Percentiles rank a stretch among this genome's conserved stretches.
Conservation (phyloP, 2,888 invertebrate genomes). For the Cryptus armator region DNA sequence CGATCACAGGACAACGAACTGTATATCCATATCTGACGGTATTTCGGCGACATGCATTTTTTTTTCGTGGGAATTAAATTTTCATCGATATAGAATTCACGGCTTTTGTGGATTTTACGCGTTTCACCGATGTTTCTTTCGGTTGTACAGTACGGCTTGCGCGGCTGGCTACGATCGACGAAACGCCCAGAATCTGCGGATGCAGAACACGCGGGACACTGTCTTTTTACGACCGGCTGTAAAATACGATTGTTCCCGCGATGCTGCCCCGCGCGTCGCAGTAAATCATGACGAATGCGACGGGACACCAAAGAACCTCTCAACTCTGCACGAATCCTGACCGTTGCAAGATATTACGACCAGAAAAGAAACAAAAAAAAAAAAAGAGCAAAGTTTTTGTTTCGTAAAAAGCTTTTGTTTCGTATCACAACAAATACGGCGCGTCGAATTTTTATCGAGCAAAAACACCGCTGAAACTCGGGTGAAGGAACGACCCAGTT, state of each 20-base stretch:
- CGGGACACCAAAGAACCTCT: constrained; percentile 32
- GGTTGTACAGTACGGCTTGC: background rate
- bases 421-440: no score
- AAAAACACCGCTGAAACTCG: background rate
- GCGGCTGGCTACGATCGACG: constrained; percentile 27
- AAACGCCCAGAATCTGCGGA: constrained; percentile 15
- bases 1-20: constrained; percentile 14
- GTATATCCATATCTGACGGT: background rate
- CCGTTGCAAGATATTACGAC: constrained; percentile 17
- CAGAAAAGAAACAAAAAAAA: constrained; percentile 25
- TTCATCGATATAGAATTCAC: background rate
- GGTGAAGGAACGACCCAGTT: background rate
- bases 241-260: constrained; percentile 58
- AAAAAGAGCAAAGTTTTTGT: background rate
- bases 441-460: no score
- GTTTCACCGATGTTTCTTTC: constrained; percentile 13
- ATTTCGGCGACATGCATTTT: constrained; percentile 6
- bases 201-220: constrained; percentile 22
- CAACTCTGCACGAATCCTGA: constrained; percentile 26
- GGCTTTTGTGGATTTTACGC: background rate
- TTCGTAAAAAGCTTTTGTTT: background rate
- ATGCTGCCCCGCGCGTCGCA: constrained; percentile 17
- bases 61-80: background rate
- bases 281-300: constrained; percentile 50
- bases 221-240: constrained; percentile 62